Evolutionary conservation across 2,888 invertebrate genomes (phyloP).

Genomic region (Catocala nupta): DNA sequence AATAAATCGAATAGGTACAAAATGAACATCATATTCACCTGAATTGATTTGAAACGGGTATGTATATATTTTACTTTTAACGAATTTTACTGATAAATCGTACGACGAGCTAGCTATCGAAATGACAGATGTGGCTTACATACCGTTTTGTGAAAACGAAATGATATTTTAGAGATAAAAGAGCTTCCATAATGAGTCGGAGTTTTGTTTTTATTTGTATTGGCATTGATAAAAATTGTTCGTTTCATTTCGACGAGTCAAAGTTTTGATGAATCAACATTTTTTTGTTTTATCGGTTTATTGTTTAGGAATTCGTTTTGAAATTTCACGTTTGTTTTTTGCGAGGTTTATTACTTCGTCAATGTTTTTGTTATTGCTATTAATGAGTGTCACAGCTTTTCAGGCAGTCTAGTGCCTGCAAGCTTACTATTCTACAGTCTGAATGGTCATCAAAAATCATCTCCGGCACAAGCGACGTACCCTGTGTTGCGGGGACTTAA

Average conservation of each 20-base stretch:
- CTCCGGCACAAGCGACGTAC: too few species aligned
- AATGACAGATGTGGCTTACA: not conserved
- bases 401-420: too few species aligned
- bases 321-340: too few species aligned
- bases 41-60: conserved; percentile 4
- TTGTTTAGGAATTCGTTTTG: too few species aligned
- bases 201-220: conserved; percentile 2
- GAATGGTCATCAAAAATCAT: too few species aligned
- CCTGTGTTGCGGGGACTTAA: too few species aligned
- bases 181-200: not conserved
- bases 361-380: too few species aligned
- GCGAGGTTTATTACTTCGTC: too few species aligned
- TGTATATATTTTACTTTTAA: too few species aligned
- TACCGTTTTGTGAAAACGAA: conserved; percentile 4
- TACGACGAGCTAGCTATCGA: not conserved
- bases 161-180: not conserved
- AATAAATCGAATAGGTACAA: not conserved
- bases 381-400: too few species aligned
- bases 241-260: conserved; percentile 5
- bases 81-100: not conserved
- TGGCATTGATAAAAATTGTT: conserved; percentile 2
- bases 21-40: not conserved
- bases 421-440: too few species aligned
- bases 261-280: conserved; percentile 9
- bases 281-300: not conserved